Conservation (phyloP, 1,140 invertebrate species). For the Cherax destructor region DNA sequence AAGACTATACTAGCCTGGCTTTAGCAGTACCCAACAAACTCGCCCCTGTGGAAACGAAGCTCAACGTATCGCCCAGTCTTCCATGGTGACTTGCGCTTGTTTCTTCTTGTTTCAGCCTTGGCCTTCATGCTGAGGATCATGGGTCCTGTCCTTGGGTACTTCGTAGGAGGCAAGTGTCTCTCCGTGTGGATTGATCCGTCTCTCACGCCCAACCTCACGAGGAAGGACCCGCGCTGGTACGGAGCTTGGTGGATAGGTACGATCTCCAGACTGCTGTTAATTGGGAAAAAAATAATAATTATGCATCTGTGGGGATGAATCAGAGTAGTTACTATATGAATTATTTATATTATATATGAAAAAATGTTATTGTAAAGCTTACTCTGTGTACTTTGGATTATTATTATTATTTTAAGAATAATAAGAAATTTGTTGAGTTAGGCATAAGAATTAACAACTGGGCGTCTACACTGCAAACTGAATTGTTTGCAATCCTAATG, state of each 20-base stretch:
- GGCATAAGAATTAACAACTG: too few relatives aligned
- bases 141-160: conserved; percentile 52
- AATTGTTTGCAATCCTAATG: too few relatives aligned
- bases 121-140: conserved; percentile 47
- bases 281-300: too few relatives aligned
- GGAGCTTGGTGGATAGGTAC: conserved; percentile 75
- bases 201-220: conserved; percentile 55
- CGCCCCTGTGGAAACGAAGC: too few relatives aligned
- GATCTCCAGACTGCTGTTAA: not conserved
- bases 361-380: not conserved
- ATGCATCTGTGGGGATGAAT: not conserved
- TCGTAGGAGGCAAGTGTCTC: conserved; percentile 58
- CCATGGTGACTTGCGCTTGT: not conserved
- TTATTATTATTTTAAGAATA: too few relatives aligned
- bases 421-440: too few relatives aligned
- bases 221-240: conserved; percentile 74
- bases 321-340: not conserved
- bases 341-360: not conserved
- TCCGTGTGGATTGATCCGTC: conserved; percentile 39
- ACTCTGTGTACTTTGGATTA: too few relatives aligned
- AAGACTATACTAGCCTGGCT: too few relatives aligned
- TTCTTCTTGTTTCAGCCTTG: not conserved
- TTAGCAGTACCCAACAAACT: too few relatives aligned
- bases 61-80: too few relatives aligned
- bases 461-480: too few relatives aligned